Conservation (phyloP, 2,888 invertebrate genomes). For the Morinoia aosen region DNA sequence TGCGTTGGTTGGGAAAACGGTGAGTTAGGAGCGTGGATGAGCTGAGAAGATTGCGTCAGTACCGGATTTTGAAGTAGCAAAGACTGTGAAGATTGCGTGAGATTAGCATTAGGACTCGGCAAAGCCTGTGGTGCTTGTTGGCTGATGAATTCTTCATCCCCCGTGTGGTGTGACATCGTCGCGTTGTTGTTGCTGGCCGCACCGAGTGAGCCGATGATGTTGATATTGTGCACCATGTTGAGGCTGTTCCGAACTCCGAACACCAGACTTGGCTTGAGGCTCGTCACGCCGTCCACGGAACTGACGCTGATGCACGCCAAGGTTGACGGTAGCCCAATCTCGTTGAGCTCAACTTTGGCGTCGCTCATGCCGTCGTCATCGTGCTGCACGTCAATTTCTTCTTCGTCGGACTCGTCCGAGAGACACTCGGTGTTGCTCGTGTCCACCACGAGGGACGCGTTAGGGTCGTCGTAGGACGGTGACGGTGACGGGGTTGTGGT, state of each 20-base stretch:
- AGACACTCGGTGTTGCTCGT: constrained; percentile 38
- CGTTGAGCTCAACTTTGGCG: constrained; percentile 26
- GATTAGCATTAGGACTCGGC: background rate
- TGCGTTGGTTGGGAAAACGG: background rate
- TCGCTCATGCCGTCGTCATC: constrained; percentile 54
- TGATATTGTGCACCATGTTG: constrained; percentile 54
- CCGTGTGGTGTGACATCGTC: background rate
- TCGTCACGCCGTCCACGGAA: background rate
- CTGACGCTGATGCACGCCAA: constrained; percentile 47
- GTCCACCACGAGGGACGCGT: background rate
- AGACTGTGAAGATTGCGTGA: background rate
- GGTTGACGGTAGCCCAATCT: constrained; percentile 50
- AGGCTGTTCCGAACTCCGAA: constrained; percentile 22
- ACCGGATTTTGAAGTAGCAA: background rate
- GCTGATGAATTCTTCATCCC: background rate
- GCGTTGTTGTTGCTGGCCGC: background rate
- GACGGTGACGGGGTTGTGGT: constrained; percentile 51
- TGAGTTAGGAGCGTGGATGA: background rate
- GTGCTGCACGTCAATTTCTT: constrained; percentile 64
- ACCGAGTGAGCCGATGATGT: constrained; percentile 9
- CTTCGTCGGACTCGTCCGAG: constrained; percentile 56
- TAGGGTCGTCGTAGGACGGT: constrained; percentile 42
- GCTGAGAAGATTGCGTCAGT: background rate
- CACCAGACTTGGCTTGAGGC: constrained; percentile 27
- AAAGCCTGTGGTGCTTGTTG: background rate